phyloP scores from a whole-genome alignment of 2,113 vertebrate species.

The Synodontis membranacea region DNA sequence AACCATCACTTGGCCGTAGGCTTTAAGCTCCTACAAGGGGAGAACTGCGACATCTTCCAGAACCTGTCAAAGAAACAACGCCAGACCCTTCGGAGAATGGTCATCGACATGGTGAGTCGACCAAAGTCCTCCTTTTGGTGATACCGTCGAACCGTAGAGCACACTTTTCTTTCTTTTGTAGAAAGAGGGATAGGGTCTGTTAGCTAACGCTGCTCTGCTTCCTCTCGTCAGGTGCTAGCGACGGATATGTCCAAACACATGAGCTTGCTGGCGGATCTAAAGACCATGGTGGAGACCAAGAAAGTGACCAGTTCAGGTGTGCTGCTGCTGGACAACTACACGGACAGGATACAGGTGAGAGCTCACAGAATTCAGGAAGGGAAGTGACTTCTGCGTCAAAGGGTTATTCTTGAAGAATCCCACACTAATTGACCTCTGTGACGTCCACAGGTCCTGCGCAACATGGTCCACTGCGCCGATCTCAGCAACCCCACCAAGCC shows the following conservation, averaged over 20 bases:
- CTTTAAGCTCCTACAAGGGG: slow-evolving; percentile 95
- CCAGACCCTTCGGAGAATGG: slow-evolving; percentile 93
- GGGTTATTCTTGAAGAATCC: neutral
- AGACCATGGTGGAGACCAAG: slow-evolving; percentile 99
- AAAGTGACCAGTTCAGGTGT: slow-evolving; percentile 98
- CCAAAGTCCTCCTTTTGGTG: neutral
- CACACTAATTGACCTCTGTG: neutral
- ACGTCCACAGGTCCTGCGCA: slow-evolving; percentile 85
- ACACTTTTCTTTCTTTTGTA: neutral
- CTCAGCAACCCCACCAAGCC: slow-evolving; percentile 97
- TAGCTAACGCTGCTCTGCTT: neutral
- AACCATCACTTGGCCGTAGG: slow-evolving; percentile 97
- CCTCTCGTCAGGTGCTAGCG: slow-evolving; percentile 82
- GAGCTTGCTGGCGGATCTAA: slow-evolving; percentile 93
- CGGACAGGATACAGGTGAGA: slow-evolving; percentile 92
- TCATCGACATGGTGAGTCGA: slow-evolving; percentile 92
- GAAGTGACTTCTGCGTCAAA: neutral
- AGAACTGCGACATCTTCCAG: slow-evolving; percentile 98
- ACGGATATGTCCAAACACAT: slow-evolving; percentile 99
- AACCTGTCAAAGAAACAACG: slow-evolving; percentile 95
- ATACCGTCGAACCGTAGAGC: too few species aligned
- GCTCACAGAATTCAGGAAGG: neutral
- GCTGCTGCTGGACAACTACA: slow-evolving; percentile 94
- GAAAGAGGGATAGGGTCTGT: too few species aligned
- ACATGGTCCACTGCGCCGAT: slow-evolving; percentile 98